Conservation (phyloP, 2,797 vertebrate species). For the Cyprinella venusta region DNA sequence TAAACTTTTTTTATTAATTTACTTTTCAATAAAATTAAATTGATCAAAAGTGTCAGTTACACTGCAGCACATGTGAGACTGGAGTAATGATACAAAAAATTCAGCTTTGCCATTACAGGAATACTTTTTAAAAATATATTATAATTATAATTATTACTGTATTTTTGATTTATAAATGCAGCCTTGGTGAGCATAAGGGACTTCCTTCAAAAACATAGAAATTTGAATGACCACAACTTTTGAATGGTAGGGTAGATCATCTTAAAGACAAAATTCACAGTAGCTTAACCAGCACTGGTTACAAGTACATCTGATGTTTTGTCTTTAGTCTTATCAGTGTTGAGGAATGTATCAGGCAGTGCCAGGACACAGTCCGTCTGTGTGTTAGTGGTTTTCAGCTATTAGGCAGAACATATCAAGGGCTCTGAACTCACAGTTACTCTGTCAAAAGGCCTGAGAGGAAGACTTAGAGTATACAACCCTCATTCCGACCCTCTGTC, state of each 20-base stretch:
- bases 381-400: constrained; percentile 31
- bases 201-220: not conserved
- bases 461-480: not conserved
- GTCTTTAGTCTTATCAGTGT: constrained; percentile 30
- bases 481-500: too few relatives aligned
- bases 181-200: not conserved
- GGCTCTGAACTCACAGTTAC: constrained; percentile 16
- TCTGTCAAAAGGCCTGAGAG: constrained; percentile 32
- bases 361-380: constrained; percentile 28
- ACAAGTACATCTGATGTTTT: constrained; percentile 24
- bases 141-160: too few relatives aligned
- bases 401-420: constrained; percentile 33
- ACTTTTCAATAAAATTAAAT: too few relatives aligned
- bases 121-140: too few relatives aligned
- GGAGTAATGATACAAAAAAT: too few relatives aligned
- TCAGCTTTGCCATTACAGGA: too few relatives aligned
- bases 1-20: too few relatives aligned
- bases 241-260: not conserved
- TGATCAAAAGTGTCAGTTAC: too few relatives aligned
- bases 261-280: not conserved
- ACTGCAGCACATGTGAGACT: too few relatives aligned
- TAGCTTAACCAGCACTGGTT: not conserved
- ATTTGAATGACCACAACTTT: not conserved
- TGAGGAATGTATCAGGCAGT: constrained; percentile 50
- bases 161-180: not conserved